Conservation (phyloP, 1,140 invertebrate species). For the Sinella curviseta region DNA sequence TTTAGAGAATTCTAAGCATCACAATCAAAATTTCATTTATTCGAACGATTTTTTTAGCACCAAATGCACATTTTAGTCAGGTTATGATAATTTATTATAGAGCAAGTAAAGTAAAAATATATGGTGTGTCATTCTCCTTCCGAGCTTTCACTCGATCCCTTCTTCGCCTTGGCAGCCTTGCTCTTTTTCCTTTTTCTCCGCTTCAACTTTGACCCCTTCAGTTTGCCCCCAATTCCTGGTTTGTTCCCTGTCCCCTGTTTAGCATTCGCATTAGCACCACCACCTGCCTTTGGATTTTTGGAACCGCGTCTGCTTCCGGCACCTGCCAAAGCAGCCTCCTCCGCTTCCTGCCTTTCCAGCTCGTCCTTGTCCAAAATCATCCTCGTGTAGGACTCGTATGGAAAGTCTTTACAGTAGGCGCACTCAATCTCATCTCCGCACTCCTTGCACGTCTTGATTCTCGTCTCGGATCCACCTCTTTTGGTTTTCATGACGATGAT, state of each 20-base stretch:
- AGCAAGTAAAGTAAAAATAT: background rate
- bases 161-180: conserved; percentile 28
- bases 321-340: conserved; percentile 3
- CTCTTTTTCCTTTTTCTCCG: conserved; percentile 34
- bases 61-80: no score
- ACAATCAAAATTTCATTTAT: no score
- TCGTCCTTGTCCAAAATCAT: conserved; percentile 50
- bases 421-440: conserved; percentile 81
- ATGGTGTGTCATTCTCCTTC: background rate
- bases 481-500: conserved; percentile 48
- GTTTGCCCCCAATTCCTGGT: background rate
- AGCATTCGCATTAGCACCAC: conserved; percentile 18
- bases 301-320: background rate
- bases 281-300: conserved; percentile 8
- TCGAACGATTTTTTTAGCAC: no score
- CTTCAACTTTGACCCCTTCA: conserved; percentile 33
- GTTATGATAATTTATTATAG: background rate
- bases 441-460: conserved; percentile 64
- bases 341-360: conserved; percentile 38
- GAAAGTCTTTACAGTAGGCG: conserved; percentile 59
- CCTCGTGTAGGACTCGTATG: conserved; percentile 57
- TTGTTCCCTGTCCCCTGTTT: background rate
- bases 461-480: conserved; percentile 50
- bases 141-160: conserved; percentile 11
- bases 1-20: no score